phyloP scores from a whole-genome alignment of 2,888 invertebrate species.

The Arenicola marina region DNA sequence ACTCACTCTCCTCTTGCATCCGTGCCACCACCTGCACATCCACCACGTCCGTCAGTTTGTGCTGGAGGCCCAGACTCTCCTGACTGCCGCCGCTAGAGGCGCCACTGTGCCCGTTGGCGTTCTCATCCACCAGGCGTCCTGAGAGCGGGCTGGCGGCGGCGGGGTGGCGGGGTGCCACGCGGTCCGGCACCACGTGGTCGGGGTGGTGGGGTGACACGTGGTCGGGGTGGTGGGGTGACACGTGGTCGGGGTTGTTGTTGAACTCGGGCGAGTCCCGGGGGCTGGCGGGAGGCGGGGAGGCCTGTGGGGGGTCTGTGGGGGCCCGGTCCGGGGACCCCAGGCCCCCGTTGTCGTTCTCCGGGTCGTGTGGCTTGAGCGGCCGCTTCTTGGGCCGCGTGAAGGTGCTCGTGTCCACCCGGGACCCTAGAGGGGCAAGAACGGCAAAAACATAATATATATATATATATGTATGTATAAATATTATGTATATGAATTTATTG shows the following conservation, averaged over 20 bases:
- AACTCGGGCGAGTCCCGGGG: not conserved
- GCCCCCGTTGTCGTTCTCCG: too few species aligned
- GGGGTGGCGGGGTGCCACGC: not conserved
- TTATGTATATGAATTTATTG: too few species aligned
- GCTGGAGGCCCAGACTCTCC: not conserved
- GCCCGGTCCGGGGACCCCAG: too few species aligned
- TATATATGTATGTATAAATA: constrained; percentile 1
- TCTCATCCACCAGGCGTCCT: constrained; percentile 10
- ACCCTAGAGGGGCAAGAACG: too few species aligned
- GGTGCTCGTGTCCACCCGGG: constrained; percentile 53
- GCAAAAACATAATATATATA: not conserved
- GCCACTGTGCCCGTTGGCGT: not conserved
- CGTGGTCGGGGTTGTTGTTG: not conserved
- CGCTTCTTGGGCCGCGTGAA: constrained; percentile 57
- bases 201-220: too few species aligned
- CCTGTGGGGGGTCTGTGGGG: too few species aligned
- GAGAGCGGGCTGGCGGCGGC: not conserved
- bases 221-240: too few species aligned
- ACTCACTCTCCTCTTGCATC: constrained; percentile 61
- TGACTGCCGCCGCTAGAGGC: not conserved
- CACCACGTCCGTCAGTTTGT: constrained; percentile 41
- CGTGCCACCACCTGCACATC: constrained; percentile 60
- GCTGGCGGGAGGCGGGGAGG: not conserved
- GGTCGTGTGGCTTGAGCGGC: too few species aligned
- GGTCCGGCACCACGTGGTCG: not conserved